phyloP scores from a whole-genome alignment of 2,113 vertebrate species.

The Varanus salvator region DNA sequence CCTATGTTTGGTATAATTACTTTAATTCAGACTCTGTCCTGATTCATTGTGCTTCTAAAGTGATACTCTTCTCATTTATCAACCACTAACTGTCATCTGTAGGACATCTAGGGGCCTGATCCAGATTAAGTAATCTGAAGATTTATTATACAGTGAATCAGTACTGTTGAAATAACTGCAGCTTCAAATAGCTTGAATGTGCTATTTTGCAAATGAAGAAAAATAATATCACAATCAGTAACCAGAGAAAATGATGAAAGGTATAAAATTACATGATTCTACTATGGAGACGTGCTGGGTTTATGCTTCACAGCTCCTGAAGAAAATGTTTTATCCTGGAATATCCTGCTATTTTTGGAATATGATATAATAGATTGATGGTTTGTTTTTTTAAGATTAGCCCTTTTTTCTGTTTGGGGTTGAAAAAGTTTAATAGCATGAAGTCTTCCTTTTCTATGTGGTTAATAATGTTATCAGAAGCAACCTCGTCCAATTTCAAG shows the following conservation, averaged over 20 bases:
- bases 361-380: slow-evolving; percentile 5
- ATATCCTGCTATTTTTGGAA: not conserved
- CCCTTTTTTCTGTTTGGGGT: not conserved
- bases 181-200: slow-evolving; percentile 19
- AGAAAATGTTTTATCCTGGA: not conserved
- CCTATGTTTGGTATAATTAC: not conserved
- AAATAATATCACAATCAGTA: fast-evolving
- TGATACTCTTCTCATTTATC: not conserved
- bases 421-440: not conserved
- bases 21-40: not conserved
- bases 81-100: not conserved
- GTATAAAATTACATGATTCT: not conserved
- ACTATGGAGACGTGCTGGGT: not conserved
- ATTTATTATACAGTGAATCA: slow-evolving; percentile 17
- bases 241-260: slow-evolving; percentile 37
- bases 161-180: slow-evolving; percentile 35
- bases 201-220: not conserved
- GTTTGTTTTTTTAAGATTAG: slow-evolving; percentile 20
- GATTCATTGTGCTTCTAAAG: not conserved
- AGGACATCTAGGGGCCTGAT: not conserved
- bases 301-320: not conserved
- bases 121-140: not conserved
- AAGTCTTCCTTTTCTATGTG: slow-evolving; percentile 10
- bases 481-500: not conserved
- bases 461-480: slow-evolving; percentile 17